Conservation (phyloP, 2,797 vertebrate genomes). For the Coluber constrictor region DNA sequence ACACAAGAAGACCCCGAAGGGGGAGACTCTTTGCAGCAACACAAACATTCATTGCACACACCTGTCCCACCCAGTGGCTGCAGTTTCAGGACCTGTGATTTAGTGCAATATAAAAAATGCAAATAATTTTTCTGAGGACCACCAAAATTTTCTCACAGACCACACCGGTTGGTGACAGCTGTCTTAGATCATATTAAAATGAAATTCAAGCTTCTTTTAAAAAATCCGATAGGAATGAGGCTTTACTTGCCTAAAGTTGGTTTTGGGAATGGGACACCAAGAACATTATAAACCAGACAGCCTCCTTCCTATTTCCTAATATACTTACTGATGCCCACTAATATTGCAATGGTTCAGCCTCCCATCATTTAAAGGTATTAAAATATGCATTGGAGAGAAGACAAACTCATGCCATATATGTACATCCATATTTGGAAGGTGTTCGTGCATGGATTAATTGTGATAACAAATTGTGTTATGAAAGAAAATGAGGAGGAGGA, state of each 20-base stretch:
- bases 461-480: not conserved
- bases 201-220: not conserved
- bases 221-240: not conserved
- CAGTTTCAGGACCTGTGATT: too few species aligned
- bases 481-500: not conserved
- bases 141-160: too few species aligned
- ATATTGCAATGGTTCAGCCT: not conserved
- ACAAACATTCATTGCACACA: too few species aligned
- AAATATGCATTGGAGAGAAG: not conserved
- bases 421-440: not conserved
- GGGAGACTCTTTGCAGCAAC: too few species aligned
- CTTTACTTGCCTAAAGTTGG: not conserved
- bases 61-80: too few species aligned
- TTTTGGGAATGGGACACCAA: too few species aligned
- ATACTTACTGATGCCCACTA: not conserved
- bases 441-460: not conserved
- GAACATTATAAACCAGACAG: not conserved
- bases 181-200: not conserved
- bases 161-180: not conserved
- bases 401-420: not conserved
- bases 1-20: too few species aligned
- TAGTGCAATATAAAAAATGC: too few species aligned
- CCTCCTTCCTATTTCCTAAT: not conserved
- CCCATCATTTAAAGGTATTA: not conserved
- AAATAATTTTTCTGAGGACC: too few species aligned